Conservation (phyloP, 2,888 invertebrate species). For the Cetonia aurata region DNA sequence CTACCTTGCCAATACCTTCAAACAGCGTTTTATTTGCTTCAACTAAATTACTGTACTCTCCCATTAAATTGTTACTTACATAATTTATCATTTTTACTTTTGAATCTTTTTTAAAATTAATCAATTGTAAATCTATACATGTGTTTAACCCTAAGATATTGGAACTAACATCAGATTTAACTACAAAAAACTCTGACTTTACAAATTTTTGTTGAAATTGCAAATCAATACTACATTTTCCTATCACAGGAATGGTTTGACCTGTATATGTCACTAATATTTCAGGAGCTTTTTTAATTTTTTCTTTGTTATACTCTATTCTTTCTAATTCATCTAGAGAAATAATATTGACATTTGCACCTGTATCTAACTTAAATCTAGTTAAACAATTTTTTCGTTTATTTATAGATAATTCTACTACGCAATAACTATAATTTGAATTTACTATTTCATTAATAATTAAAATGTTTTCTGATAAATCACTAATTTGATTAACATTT, state of each 20-base stretch:
- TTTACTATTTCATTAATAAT: slow-evolving; percentile 12
- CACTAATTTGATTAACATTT: slow-evolving; percentile 15
- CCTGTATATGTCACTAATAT: slow-evolving; percentile 43
- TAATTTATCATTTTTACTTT: slow-evolving; percentile 23
- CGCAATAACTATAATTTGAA: slow-evolving; percentile 31
- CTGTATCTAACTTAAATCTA: slow-evolving; percentile 43
- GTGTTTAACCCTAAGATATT: background rate
- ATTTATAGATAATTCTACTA: slow-evolving; percentile 44
- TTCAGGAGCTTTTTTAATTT: slow-evolving; percentile 44
- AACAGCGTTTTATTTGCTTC: slow-evolving; percentile 36
- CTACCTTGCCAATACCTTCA: slow-evolving; percentile 44
- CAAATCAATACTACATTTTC: slow-evolving; percentile 44
- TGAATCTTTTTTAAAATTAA: background rate
- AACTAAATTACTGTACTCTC: background rate
- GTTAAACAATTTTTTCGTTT: slow-evolving; percentile 37
- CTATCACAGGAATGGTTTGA: slow-evolving; percentile 45
- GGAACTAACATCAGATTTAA: too few relatives aligned
- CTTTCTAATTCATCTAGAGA: slow-evolving; percentile 36
- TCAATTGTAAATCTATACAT: slow-evolving; percentile 37
- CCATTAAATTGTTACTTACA: slow-evolving; percentile 8
- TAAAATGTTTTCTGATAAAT: background rate
- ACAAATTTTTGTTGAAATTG: slow-evolving; percentile 36
- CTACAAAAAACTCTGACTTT: slow-evolving; percentile 41
- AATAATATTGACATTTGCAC: slow-evolving; percentile 47
- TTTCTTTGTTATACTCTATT: slow-evolving; percentile 29